These are phyloP conservation scores for Petrocephalus zakoni DNA, from an alignment of 2,113 vertebrate species.

Conservation along the genomic window DNA sequence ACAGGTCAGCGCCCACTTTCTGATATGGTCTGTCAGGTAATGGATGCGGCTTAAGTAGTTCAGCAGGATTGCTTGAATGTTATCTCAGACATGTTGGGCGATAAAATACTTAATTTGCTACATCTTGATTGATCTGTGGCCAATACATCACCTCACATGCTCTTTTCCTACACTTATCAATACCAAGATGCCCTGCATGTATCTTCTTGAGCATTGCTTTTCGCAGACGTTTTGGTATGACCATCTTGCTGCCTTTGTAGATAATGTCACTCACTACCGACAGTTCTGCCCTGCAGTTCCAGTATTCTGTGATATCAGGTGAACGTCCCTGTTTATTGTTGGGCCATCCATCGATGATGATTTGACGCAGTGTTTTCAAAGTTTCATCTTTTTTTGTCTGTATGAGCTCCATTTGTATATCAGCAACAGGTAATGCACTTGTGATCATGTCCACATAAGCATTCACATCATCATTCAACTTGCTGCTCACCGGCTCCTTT, in stretches of 20 bases:
- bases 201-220: slow-evolving; percentile 7
- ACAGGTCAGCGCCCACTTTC: no score
- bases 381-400: no score
- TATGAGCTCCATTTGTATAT: not conserved
- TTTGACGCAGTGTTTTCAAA: no score
- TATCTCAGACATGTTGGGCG: not conserved
- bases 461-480: no score
- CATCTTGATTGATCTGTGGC: slow-evolving; percentile 8
- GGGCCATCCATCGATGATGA: no score
- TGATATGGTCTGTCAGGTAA: not conserved
- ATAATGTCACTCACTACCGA: not conserved
- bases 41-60: not conserved
- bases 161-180: slow-evolving; percentile 3
- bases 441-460: no score
- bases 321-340: not conserved
- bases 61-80: not conserved
- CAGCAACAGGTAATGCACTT: no score
- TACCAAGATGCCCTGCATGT: slow-evolving; percentile 4
- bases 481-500: no score
- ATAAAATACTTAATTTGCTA: not conserved
- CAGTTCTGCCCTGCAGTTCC: slow-evolving; percentile 12
- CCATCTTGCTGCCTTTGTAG: slow-evolving; percentile 17
- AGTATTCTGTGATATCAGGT: not conserved
- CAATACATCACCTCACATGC: slow-evolving; percentile 16
- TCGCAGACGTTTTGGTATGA: not conserved